Evolutionary conservation across 2,113 vertebrate genomes (phyloP), one percentile per base, ranked within the genome.

Genomic region (Anhinga rufa): DNA sequence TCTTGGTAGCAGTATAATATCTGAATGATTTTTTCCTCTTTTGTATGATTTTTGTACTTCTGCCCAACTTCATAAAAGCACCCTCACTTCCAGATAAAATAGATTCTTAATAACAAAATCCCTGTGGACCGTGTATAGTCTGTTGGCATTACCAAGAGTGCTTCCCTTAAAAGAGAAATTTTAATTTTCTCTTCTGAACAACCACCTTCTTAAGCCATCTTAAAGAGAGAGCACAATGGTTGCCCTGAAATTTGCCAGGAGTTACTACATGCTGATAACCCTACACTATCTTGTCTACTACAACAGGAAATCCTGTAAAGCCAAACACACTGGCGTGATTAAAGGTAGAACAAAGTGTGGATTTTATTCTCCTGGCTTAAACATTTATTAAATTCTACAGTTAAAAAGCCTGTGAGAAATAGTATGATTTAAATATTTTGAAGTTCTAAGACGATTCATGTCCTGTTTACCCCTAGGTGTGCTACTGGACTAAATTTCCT

Each of bases 261-360:
- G 83, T 81, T 78, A n/a, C 60, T 49, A 29, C 49, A 21, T 20
- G 32, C 77, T 75, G 76, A 71, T 78, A 88, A 77, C 69, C 21
- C 75, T 8, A 71, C 31, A 12, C 36, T 76, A 31, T 16, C 68
- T 28, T 91, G 48, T 51, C 69, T 91, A n/a, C 58, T 90, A 66
- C 29, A 60, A 69, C 79, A 86, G 64, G 72, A 96, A 95, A 58
- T 88, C 25, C 68, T 86, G n/a, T 81, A 70, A 86, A 96, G 83
- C 79, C 2, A 22, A 92, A 80, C 76, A 88, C n/a, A 21, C 60
- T 64, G 77, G 52, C 9, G 4, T n/a, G 78, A 87, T 72, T 85
- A 68, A 51, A 80, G 40, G 24, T 36, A 36, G 49, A 82, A 60
- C 57, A 25, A 87, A 87, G 42, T n/a, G 78, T 3, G 52, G 70